Evolutionary conservation across 2,888 invertebrate species (phyloP).

Genomic region (Diabrotica balteata): DNA sequence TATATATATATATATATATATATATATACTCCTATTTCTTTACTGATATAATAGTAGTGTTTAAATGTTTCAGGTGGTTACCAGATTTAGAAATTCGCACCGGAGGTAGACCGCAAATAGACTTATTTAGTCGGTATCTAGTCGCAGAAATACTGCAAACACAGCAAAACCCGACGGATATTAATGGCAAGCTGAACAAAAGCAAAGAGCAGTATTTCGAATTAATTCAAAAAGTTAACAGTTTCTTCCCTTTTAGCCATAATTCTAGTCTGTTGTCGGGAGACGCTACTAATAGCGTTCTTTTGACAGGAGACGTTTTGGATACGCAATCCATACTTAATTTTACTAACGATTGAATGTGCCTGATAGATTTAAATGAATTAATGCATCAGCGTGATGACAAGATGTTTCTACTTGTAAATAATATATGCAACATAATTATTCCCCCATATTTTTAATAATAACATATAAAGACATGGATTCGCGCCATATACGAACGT

Average conservation of each 20-base stretch:
- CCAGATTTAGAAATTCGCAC: constrained; percentile 79
- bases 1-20: no score
- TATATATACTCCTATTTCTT: no score
- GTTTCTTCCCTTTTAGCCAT: constrained; percentile 63
- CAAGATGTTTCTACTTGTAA: neutral
- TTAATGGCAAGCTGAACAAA: constrained; percentile 44
- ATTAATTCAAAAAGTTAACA: constrained; percentile 56
- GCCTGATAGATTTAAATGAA: constrained; percentile 29
- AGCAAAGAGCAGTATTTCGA: constrained; percentile 55
- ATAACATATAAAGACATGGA: no score
- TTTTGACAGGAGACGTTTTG: constrained; percentile 69
- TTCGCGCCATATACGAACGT: no score
- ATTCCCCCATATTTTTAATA: neutral
- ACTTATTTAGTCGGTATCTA: constrained; percentile 61
- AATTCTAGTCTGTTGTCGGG: constrained; percentile 57
- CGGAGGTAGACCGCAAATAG: constrained; percentile 71
- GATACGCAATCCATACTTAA: constrained; percentile 76
- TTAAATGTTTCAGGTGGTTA: constrained; percentile 72
- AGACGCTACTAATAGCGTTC: constrained; percentile 65
- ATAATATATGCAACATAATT: neutral
- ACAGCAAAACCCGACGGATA: constrained; percentile 47
- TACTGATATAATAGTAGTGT: no score
- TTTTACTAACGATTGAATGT: constrained; percentile 68
- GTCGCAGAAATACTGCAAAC: constrained; percentile 62
- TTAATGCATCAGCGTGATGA: constrained; percentile 10